Percentiles rank a stretch among this genome's conserved stretches.
Evolutionary conservation across 2,113 vertebrate genomes (phyloP).

Genomic region (Prunella fulvescens): DNA sequence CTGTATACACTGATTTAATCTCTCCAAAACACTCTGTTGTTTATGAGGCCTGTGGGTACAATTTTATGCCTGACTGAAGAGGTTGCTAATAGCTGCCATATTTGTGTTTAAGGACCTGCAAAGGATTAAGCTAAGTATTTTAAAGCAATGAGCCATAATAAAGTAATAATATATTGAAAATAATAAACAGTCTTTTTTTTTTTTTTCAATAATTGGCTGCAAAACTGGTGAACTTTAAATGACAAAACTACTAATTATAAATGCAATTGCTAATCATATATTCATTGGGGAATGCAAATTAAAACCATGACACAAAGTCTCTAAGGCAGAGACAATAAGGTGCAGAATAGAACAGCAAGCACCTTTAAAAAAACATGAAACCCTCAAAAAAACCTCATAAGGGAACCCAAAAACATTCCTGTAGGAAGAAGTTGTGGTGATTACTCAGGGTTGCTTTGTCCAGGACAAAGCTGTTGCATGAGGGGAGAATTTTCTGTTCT

Average conservation of each 20-base stretch:
- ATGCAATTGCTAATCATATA: conserved; percentile 26
- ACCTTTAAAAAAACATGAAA: neutral
- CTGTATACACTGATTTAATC: conserved; percentile 84
- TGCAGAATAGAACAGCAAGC: fast-evolving
- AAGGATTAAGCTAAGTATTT: conserved; percentile 79
- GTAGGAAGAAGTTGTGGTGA: neutral
- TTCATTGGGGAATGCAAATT: conserved; percentile 35
- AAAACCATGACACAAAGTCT: neutral
- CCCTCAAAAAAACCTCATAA: neutral
- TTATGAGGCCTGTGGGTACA: conserved; percentile 85
- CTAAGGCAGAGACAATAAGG: neutral
- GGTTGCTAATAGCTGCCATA: conserved; percentile 86
- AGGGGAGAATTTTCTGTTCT: neutral
- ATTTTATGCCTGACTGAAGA: conserved; percentile 88
- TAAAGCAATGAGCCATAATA: conserved; percentile 82
- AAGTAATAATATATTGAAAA: conserved; percentile 80
- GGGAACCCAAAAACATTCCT: neutral
- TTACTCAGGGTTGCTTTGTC: neutral
- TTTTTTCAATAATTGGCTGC: conserved; percentile 71
- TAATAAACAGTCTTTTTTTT: conserved; percentile 74
- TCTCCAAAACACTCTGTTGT: conserved; percentile 81
- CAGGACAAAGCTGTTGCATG: neutral
- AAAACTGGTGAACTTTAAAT: conserved; percentile 71
- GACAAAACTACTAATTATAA: conserved; percentile 75
- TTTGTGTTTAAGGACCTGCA: conserved; percentile 83